These are phyloP conservation scores for Andrena fulva DNA, from an alignment of 2,888 invertebrate species.

Conservation along the genomic window DNA sequence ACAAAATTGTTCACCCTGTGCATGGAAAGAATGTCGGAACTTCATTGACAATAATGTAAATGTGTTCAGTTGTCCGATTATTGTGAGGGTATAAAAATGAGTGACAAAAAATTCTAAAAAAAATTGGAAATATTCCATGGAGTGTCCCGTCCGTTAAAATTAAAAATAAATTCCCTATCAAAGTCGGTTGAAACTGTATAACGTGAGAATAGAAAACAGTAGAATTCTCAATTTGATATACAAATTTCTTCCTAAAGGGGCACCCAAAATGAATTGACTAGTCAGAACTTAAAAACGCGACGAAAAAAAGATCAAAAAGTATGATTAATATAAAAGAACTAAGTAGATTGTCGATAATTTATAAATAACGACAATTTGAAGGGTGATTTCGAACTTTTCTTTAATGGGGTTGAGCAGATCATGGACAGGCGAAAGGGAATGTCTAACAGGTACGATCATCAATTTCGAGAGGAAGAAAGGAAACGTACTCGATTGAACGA, in stretches of 20 bases:
- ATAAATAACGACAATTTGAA: background rate
- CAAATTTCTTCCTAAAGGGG: too few species aligned
- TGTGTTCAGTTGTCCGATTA: background rate
- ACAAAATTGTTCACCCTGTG: too few species aligned
- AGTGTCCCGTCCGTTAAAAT: background rate
- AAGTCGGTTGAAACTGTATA: background rate
- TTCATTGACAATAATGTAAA: background rate
- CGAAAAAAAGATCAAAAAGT: background rate
- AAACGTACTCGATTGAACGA: background rate
- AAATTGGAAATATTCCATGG: background rate
- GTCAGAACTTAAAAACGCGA: background rate
- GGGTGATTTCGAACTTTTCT: background rate
- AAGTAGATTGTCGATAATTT: background rate
- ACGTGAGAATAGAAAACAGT: background rate
- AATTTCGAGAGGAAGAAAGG: background rate
- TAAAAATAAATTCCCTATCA: background rate
- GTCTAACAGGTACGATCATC: background rate
- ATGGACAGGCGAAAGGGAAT: background rate
- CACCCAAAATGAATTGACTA: too few species aligned
- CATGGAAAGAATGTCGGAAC: background rate
- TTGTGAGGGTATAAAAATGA: background rate
- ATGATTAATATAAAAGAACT: background rate
- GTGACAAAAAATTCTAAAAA: background rate
- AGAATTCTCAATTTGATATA: background rate
- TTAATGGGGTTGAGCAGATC: background rate